A percentile compares a stretch with the other conserved stretches of the same genome.
phyloP scores from a whole-genome alignment of 1,140 invertebrate genomes.

The Aphelenchoides avenae region DNA sequence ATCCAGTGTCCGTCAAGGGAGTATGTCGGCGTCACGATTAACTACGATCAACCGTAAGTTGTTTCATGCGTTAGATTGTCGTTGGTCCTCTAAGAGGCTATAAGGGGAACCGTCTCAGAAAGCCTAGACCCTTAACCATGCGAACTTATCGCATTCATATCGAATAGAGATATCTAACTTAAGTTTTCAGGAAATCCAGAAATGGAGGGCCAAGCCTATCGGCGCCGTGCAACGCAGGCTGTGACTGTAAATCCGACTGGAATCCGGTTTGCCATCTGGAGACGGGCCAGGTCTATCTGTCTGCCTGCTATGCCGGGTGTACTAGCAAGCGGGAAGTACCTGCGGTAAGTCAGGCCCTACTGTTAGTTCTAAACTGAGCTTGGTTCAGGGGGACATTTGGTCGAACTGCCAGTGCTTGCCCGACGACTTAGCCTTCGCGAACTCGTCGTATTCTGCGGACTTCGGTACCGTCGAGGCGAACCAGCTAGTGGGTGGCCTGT shows the following conservation, averaged over 20 bases:
- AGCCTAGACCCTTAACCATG: too few relatives aligned
- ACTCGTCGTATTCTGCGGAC: background rate
- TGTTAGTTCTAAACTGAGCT: background rate
- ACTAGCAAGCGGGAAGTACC: slow-evolving; percentile 19
- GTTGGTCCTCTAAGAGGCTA: too few relatives aligned
- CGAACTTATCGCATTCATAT: too few relatives aligned
- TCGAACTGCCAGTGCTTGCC: slow-evolving; percentile 41
- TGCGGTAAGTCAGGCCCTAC: slow-evolving; percentile 7
- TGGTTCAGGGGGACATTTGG: slow-evolving; percentile 44
- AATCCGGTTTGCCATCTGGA: slow-evolving; percentile 48
- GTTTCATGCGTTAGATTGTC: too few relatives aligned
- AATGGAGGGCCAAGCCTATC: slow-evolving; percentile 4
- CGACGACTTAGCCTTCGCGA: slow-evolving; percentile 10
- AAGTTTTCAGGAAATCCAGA: too few relatives aligned
- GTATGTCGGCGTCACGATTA: slow-evolving; percentile 57
- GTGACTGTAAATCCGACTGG: slow-evolving; percentile 49
- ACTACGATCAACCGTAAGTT: slow-evolving; percentile 49
- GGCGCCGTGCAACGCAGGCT: slow-evolving; percentile 39
- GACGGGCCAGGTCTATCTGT: slow-evolving; percentile 51
- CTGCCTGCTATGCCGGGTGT: slow-evolving; percentile 55
- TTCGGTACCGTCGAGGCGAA: background rate
- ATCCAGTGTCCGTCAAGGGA: slow-evolving; percentile 56
- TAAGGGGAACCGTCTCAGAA: too few relatives aligned
- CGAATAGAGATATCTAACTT: too few relatives aligned
- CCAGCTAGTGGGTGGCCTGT: slow-evolving; percentile 40